Percentiles rank a stretch among this genome's conserved stretches.
These are phyloP conservation scores for Micrasema longulum DNA, from an alignment of 1,140 invertebrate species.

Conservation along the genomic window DNA sequence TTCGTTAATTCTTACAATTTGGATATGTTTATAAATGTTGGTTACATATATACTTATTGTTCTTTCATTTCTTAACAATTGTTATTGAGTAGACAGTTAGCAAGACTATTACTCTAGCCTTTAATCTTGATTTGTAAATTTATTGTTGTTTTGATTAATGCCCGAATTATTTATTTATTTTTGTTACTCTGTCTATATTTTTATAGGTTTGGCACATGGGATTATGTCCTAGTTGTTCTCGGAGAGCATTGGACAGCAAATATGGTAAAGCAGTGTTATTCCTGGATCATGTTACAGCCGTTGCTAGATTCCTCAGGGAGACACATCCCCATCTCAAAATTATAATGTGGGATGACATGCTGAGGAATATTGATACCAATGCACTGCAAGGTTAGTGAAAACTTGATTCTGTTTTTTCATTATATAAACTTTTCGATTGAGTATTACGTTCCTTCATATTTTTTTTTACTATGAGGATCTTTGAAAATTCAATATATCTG, in stretches of 20 bases:
- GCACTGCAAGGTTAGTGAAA: slow-evolving; percentile 75
- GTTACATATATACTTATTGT: too few relatives aligned
- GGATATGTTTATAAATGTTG: too few relatives aligned
- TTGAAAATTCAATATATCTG: too few relatives aligned
- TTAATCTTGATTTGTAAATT: not conserved
- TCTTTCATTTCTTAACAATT: too few relatives aligned
- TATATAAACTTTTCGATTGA: not conserved
- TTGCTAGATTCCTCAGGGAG: slow-evolving; percentile 76
- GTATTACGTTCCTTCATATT: too few relatives aligned
- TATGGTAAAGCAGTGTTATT: slow-evolving; percentile 68
- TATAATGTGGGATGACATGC: slow-evolving; percentile 97
- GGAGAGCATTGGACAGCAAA: slow-evolving; percentile 66
- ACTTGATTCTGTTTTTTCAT: not conserved
- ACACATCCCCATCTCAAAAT: slow-evolving; percentile 77
- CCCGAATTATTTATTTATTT: not conserved
- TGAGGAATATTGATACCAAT: slow-evolving; percentile 78
- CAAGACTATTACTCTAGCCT: too few relatives aligned
- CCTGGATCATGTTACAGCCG: slow-evolving; percentile 77
- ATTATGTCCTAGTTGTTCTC: slow-evolving; percentile 79
- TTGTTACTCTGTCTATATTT: not conserved
- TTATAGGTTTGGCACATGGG: slow-evolving; percentile 77
- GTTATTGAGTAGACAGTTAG: too few relatives aligned
- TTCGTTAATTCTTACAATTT: too few relatives aligned
- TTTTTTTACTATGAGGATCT: too few relatives aligned
- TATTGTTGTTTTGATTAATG: not conserved